Evolutionary conservation across 2,797 vertebrate species (phyloP).

Genomic region (Ctenopoma multispine): DNA sequence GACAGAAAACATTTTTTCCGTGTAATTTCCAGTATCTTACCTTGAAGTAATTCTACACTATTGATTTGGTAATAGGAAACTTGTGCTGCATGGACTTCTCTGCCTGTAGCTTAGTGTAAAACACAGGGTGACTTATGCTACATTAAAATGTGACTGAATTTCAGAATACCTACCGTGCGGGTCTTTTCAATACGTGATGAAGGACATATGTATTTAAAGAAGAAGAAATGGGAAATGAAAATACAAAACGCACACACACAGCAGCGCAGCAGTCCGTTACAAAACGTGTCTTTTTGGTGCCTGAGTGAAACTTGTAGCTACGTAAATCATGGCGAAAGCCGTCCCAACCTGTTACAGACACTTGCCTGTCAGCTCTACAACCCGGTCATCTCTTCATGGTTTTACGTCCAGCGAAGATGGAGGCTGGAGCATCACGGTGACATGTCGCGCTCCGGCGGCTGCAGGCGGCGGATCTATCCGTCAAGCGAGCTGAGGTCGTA

Average conservation of each 20-base stretch:
- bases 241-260: not conserved
- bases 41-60: constrained; percentile 60
- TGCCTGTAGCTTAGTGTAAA: not conserved
- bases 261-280: not conserved
- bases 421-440: constrained; percentile 55
- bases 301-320: constrained; percentile 8
- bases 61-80: constrained; percentile 67
- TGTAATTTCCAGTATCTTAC: constrained; percentile 8
- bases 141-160: not conserved
- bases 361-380: constrained; percentile 67
- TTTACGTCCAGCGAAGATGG: constrained; percentile 52
- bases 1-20: not conserved
- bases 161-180: not conserved
- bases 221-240: not conserved
- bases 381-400: constrained; percentile 74
- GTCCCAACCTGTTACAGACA: constrained; percentile 71
- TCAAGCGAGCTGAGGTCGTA: not conserved
- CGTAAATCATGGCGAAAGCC: not conserved
- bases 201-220: not conserved
- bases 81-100: constrained; percentile 22
- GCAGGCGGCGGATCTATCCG: not conserved
- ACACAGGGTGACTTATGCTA: not conserved
- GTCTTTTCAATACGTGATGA: not conserved
- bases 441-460: constrained; percentile 17
- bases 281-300: not conserved